These are phyloP conservation scores for Napeogenes inachia DNA, from an alignment of 2,888 invertebrate species.

Conservation along the genomic window DNA sequence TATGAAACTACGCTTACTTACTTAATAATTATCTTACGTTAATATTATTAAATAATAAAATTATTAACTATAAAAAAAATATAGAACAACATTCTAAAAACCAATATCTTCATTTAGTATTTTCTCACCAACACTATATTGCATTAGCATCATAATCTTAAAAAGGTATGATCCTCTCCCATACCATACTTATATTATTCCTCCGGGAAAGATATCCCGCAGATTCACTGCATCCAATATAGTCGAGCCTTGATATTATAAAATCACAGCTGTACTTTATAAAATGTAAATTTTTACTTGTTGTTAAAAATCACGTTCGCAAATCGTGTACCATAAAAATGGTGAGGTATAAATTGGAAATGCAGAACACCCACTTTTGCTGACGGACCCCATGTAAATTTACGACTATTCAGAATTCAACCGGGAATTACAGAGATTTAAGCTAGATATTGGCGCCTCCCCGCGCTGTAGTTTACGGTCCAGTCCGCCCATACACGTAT, in stretches of 20 bases:
- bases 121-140: slow-evolving; percentile 4
- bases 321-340: slow-evolving; percentile 61
- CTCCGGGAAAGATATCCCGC: slow-evolving; percentile 16
- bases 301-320: slow-evolving; percentile 67
- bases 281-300: slow-evolving; percentile 65
- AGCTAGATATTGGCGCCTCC: slow-evolving; percentile 47
- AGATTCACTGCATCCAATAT: slow-evolving; percentile 31
- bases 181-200: slow-evolving; percentile 4
- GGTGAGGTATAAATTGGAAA: slow-evolving; percentile 59
- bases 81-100: too few relatives aligned
- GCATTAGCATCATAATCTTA: slow-evolving; percentile 6
- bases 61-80: too few relatives aligned
- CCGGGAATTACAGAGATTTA: slow-evolving; percentile 66
- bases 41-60: too few relatives aligned
- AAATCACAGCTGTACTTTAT: slow-evolving; percentile 48
- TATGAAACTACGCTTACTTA: too few relatives aligned
- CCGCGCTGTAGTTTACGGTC: slow-evolving; percentile 24
- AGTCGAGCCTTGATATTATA: slow-evolving; percentile 38
- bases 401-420: slow-evolving; percentile 69
- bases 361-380: slow-evolving; percentile 50
- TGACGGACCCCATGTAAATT: slow-evolving; percentile 64
- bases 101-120: too few relatives aligned
- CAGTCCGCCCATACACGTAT: slow-evolving; percentile 17
- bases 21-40: too few relatives aligned
- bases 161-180: slow-evolving; percentile 12